Percentiles rank a stretch among this genome's conserved stretches.
phyloP scores from a whole-genome alignment of 2,113 vertebrate genomes.

The Gallinago media region DNA sequence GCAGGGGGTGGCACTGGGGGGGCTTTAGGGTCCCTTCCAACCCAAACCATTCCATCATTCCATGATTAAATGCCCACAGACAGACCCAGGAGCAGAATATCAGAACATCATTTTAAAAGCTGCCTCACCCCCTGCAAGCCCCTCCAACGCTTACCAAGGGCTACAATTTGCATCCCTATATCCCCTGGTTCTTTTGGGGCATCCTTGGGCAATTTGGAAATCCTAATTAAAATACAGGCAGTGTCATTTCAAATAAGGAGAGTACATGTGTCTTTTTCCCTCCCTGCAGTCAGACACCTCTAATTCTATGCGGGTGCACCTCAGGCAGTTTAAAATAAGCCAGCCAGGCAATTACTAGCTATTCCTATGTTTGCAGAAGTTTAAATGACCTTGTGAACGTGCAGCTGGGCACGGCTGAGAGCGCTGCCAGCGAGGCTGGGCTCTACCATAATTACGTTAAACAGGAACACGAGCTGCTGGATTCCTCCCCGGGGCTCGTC shows the following conservation, averaged over 20 bases:
- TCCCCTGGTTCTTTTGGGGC: background rate
- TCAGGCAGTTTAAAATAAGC: background rate
- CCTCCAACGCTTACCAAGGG: background rate
- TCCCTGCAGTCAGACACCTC: background rate
- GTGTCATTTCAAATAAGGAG: background rate
- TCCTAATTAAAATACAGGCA: background rate
- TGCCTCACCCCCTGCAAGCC: background rate
- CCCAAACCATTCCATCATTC: background rate
- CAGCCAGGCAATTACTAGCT: background rate
- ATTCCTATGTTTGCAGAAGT: background rate
- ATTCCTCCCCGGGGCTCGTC: background rate
- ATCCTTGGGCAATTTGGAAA: background rate
- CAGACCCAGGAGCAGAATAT: background rate
- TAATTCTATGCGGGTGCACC: background rate
- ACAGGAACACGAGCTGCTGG: background rate
- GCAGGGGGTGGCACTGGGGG: background rate
- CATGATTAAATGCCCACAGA: background rate
- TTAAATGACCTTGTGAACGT: constrained; percentile 40
- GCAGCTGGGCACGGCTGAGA: constrained; percentile 41
- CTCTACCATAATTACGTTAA: constrained; percentile 29
- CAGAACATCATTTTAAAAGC: background rate
- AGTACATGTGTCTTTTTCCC: background rate
- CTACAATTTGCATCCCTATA: background rate
- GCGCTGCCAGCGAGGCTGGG: background rate
- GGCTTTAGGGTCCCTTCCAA: background rate